Base-by-base conservation (phyloP, 2,113 vertebrate species). In the Nannobrachium achirus region DNA sequence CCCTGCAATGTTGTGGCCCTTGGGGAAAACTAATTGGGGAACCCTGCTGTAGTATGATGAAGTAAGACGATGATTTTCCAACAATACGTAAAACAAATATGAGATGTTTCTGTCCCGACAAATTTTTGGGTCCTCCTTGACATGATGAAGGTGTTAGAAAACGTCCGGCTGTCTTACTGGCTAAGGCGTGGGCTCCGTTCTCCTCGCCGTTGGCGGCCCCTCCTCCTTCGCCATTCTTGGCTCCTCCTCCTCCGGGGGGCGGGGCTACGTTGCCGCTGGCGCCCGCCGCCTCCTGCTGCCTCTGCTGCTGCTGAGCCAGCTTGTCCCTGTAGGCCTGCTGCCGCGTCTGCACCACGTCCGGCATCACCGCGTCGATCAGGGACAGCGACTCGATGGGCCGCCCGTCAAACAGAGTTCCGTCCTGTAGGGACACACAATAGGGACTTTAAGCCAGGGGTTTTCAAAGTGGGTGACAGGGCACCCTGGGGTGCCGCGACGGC, bases 271-370 rank as follows among this genome's bases (percentile, higher is more conserved):
- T 91, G 2, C 94, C 91, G 2, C 96, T 93, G 25, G 25, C 25
- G 25, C 95, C 93, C 0, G 93, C 93, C 6, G 95, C 93, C 1
- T 58, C 33, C 39, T n/a, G n/a, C 14, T 58, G 56, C 14, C 40
- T 33, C 14, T 77, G 73, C 84, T 98, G 96, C 68, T 96, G 95
- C 78, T 99, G 97, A 58, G 95, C 96, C 83, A 99, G 93, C 88
- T 99, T 99, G 85, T 99, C 98, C 88, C 96, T 92, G 64, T 98
- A 99, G 60, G 98, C 98, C 91, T 99, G 98, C 73, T 99, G 97
- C 81, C 98, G 94, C 15, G 98, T 98, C 79, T 99, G 97, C 18
- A 99, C 98, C 25, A 99, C 98, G 87, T 99, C 97, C 66, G 98
- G 98, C 98, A 99, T 99, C 50, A 99, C 97, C 13, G 98, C 98